Evolutionary conservation across 2,888 invertebrate species (phyloP).

Genomic region (Drosophila emarginata): DNA sequence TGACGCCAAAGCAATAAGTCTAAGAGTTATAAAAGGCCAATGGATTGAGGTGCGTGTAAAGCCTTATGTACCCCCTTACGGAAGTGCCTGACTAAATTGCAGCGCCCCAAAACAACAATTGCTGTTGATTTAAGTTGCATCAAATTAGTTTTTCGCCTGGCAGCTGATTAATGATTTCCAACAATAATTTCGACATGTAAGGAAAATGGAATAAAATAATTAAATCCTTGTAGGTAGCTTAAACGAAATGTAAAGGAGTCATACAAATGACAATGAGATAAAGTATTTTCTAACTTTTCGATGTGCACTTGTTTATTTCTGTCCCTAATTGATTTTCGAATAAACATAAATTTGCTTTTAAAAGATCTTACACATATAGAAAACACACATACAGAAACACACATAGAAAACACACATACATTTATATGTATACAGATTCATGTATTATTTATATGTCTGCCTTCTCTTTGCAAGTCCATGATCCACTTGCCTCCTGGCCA

Average conservation of each 20-base stretch:
- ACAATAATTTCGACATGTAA: conserved; percentile 31
- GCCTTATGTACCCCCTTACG: conserved; percentile 23
- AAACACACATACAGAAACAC: too few relatives aligned
- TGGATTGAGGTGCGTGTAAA: conserved; percentile 26
- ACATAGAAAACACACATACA: not conserved
- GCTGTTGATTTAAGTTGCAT: conserved; percentile 61
- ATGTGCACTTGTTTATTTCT: not conserved
- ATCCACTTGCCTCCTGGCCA: conserved; percentile 18
- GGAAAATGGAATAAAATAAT: conserved; percentile 5
- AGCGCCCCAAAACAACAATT: conserved; percentile 44
- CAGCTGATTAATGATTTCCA: conserved; percentile 53
- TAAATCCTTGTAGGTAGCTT: not conserved
- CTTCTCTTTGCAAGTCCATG: conserved; percentile 15
- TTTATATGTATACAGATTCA: conserved; percentile 34
- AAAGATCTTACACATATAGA: not conserved
- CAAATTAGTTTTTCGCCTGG: conserved; percentile 47
- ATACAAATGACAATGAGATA: not conserved
- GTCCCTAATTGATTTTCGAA: not conserved
- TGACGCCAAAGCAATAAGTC: conserved; percentile 41
- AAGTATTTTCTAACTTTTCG: not conserved
- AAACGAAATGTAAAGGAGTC: too few relatives aligned
- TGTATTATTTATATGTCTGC: conserved; percentile 51
- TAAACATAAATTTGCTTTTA: conserved; percentile 12
- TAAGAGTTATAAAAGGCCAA: not conserved
- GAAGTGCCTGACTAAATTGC: conserved; percentile 65